Base-by-base conservation (phyloP, 2,888 invertebrate species). In the Ctenicera cuprea region DNA sequence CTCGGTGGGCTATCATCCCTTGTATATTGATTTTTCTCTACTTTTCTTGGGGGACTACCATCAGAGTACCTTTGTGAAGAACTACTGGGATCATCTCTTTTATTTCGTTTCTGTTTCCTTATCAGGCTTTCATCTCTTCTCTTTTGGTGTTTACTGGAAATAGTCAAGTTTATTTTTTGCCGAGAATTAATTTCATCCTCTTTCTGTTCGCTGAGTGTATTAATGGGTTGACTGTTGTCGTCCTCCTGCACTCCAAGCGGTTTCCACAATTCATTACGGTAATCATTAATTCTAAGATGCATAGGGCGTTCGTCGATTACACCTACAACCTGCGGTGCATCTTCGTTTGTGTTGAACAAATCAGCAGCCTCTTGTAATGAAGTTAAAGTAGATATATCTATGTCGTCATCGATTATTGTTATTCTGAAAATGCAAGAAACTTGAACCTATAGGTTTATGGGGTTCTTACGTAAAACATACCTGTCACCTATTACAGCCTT, bases 241-340 rank as follows among this genome's bases (percentile, higher is more conserved):
- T n/a, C n/a, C n/a, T n/a, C 62, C 38, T 50, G 37, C 0, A 43
- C 45, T 5, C 73, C 73, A 63, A 87, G 79, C 0, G 86, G 85
- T 75, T 83, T 83, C 87, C 87, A 87, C 38, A 85, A 76, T 22
- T 82, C 81, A 54, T 85, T 83, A 3, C 84, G 83, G 69, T 84
- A 82, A 66, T 86, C 86, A 76, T 86, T 85, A 33, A 85, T 79
- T 74, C 85, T 78, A 9, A 94, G 80, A 77, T 94, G 91, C 66
- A 91, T 89, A 0, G 94, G 94, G 79, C 94, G 86, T 57, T 97
- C 97, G 84, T 97, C 97, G 61, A 96, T 90, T 64, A 97, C 90
- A 0, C 94, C 96, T 0, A 94, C 97, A 76, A 98, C 93, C 85
- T 94, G 94, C 0, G 98, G 98, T 0, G 94, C 95, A 85, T 97